Conservation (phyloP, 2,888 invertebrate species). For the Eueremaeus valkanovi region DNA sequence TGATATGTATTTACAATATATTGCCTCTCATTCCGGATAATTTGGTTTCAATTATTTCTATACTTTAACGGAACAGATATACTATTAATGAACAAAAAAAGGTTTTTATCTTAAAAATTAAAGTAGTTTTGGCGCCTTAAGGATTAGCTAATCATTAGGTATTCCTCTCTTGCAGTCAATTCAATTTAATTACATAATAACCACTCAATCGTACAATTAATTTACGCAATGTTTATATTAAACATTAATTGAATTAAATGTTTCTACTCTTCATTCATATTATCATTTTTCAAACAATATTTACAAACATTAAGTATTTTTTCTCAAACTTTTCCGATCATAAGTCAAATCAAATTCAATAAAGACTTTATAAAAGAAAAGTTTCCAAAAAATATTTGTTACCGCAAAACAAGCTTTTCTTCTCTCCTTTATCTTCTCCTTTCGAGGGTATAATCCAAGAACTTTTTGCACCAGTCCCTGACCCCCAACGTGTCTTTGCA, state of each 20-base stretch:
- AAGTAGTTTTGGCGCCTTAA: neutral
- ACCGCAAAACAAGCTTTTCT: neutral
- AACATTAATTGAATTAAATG: neutral
- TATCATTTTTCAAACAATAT: too few relatives aligned
- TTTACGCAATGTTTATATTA: neutral
- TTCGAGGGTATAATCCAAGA: conserved; percentile 20
- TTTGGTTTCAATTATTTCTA: too few relatives aligned
- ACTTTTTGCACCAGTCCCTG: conserved; percentile 26
- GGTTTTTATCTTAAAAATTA: neutral
- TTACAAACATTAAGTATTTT: too few relatives aligned
- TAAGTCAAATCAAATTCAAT: too few relatives aligned
- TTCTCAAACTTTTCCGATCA: too few relatives aligned
- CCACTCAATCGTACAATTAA: neutral
- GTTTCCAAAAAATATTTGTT: neutral
- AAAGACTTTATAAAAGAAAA: too few relatives aligned
- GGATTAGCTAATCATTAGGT: neutral
- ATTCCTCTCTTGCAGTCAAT: neutral
- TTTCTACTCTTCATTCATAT: too few relatives aligned
- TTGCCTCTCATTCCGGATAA: too few relatives aligned
- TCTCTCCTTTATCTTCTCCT: neutral
- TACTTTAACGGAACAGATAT: too few relatives aligned
- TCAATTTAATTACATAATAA: neutral
- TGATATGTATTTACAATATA: too few relatives aligned
- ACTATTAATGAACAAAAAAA: too few relatives aligned
- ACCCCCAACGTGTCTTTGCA: conserved; percentile 30